Conservation (phyloP, 2,797 vertebrate genomes). For the Hippocampus kuda region DNA sequence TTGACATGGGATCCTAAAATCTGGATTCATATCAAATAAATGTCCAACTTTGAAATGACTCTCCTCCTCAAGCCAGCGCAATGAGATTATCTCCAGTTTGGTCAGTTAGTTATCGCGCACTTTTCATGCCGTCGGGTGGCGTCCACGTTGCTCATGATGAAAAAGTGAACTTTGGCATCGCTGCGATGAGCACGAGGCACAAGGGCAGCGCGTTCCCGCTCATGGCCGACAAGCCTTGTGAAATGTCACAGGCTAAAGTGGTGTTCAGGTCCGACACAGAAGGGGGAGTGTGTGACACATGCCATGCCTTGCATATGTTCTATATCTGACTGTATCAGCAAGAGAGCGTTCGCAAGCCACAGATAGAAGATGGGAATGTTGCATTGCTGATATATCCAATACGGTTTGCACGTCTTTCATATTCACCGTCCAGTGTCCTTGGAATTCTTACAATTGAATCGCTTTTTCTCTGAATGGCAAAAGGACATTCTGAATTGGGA, state of each 20-base stretch:
- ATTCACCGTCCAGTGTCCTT: background rate
- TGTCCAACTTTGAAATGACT: too few species aligned
- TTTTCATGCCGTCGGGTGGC: background rate
- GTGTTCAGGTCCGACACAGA: conserved; percentile 37
- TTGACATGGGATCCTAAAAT: too few species aligned
- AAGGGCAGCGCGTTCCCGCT: conserved; percentile 28
- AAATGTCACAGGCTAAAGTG: conserved; percentile 46
- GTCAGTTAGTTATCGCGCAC: too few species aligned
- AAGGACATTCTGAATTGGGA: conserved; percentile 4
- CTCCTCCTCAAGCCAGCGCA: too few species aligned
- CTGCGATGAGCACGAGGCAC: conserved; percentile 15
- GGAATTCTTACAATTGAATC: too few species aligned
- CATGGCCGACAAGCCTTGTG: conserved; percentile 29
- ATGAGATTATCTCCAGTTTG: too few species aligned
- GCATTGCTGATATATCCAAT: background rate
- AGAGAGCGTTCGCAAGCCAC: conserved; percentile 1
- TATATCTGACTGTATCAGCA: conserved; percentile 22
- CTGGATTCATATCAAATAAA: too few species aligned
- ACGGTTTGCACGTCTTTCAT: background rate
- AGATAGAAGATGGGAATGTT: conserved; percentile 4
- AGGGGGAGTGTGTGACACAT: conserved; percentile 36
- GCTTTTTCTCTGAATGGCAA: conserved; percentile 4
- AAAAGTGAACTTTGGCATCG: background rate
- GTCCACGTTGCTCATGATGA: background rate
- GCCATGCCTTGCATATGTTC: conserved; percentile 40